Conservation (phyloP, 2,888 invertebrate genomes). For the Exephanes ischioxanthus region DNA sequence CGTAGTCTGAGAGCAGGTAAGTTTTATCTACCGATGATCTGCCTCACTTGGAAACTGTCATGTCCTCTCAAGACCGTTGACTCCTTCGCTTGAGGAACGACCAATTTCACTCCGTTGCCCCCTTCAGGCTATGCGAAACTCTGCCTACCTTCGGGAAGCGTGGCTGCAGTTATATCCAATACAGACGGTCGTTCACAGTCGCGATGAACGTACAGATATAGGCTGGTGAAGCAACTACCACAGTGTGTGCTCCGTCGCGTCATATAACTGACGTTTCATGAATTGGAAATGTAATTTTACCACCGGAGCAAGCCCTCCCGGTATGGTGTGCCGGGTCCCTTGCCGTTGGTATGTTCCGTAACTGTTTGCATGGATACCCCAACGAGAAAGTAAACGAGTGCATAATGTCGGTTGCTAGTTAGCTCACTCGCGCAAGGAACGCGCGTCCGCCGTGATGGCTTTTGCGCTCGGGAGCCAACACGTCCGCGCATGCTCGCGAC, state of each 20-base stretch:
- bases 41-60: neutral
- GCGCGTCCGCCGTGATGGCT: slow-evolving; percentile 53
- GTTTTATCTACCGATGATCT: neutral
- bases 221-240: slow-evolving; percentile 19
- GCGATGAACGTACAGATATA: slow-evolving; percentile 36
- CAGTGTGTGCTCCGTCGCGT: slow-evolving; percentile 67
- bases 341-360: slow-evolving; percentile 74
- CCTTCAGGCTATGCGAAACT: neutral
- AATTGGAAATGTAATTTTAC: slow-evolving; percentile 84
- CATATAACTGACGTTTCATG: slow-evolving; percentile 83
- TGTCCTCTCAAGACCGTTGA: neutral
- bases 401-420: slow-evolving; percentile 75
- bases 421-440: slow-evolving; percentile 47
- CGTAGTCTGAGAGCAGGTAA: neutral
- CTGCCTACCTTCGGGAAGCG: slow-evolving; percentile 1
- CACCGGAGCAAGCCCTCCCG: slow-evolving; percentile 67
- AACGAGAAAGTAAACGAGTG: slow-evolving; percentile 81
- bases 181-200: slow-evolving; percentile 10
- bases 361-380: slow-evolving; percentile 81
- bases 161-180: slow-evolving; percentile 16
- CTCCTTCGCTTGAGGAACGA: neutral
- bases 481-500: slow-evolving; percentile 32
- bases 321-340: slow-evolving; percentile 28
- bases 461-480: slow-evolving; percentile 23
- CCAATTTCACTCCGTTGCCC: neutral